phyloP scores from a whole-genome alignment of 2,888 invertebrate species.

The Busseola fusca region DNA sequence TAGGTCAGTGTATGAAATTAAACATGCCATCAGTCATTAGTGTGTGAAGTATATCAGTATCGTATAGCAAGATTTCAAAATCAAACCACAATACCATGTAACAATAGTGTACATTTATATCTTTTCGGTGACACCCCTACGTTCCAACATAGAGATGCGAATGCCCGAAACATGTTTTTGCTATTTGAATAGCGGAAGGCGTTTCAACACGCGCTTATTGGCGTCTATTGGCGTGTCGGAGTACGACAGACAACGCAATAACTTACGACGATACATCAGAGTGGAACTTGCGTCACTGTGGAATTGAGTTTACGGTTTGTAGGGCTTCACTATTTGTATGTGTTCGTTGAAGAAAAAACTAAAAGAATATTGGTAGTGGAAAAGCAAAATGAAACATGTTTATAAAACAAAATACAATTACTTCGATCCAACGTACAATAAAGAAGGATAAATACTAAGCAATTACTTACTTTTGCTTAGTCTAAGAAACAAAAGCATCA shows the following conservation, averaged over 20 bases:
- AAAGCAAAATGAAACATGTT: not conserved
- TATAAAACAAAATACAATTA: not conserved
- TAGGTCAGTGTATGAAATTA: not conserved
- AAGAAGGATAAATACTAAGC: not conserved
- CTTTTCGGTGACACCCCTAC: conserved; percentile 33
- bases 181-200: conserved; percentile 62
- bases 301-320: conserved; percentile 34
- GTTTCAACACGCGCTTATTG: conserved; percentile 63
- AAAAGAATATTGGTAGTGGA: not conserved
- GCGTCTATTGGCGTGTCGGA: conserved; percentile 60
- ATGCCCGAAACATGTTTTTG: conserved; percentile 54
- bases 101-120: conserved; percentile 11
- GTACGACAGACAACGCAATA: conserved; percentile 58
- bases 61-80: conserved; percentile 6
- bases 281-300: conserved; percentile 34
- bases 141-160: conserved; percentile 23
- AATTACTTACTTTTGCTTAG: not conserved
- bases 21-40: not conserved
- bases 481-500: not conserved
- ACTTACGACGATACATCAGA: conserved; percentile 48
- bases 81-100: conserved; percentile 24
- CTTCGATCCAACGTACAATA: not conserved
- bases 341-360: not conserved
- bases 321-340: conserved; percentile 12
- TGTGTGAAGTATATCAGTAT: not conserved